Evolutionary conservation across 1,140 invertebrate species (phyloP), one percentile per base, ranked within the genome.

Genomic region (Listronotus oregonensis): DNA sequence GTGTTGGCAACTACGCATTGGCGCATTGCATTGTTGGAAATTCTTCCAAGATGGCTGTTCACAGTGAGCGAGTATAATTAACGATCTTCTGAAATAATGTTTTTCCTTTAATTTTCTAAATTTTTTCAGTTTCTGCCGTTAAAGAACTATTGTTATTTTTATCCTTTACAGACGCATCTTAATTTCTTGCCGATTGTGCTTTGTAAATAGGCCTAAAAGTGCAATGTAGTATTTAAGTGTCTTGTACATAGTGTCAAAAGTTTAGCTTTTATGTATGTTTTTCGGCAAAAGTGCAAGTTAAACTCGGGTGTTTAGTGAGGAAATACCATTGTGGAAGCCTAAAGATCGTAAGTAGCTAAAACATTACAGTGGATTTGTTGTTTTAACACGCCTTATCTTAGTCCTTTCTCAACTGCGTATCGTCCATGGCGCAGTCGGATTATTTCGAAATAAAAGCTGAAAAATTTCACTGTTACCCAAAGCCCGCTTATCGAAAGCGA

Each of bases 191-290:
- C 32, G 21, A 43, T 64, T 64, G 51, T 64, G 61, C 31, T 39
- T 27, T 42, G 21, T 54, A 17, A n/a, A 31, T 18, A 44, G 49
- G 47, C 40, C 37, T 47, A 40, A 55, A 69, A 62, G 67, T 66
- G 67, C 67, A 66, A 71, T 71, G 63, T 68, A 68, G 59, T 43
- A 68, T 63, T 54, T 54, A 39, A 64, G 66, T 71, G 58, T 60
- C 17, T 27, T 27, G 21, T 52, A 59, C 52, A 52, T 51, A 59
- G 56, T 49, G 61, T 42, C 31, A 56, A 62, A 27, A 68, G 51
- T 57, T 68, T 58, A 51, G 46, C 49, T 44, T 47, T 60, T 52
- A 17, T 50, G 50, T 42, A 67, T 55, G 65, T 55, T 56, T 27
- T 67, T 67, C 47, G 43, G 47, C 47, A 37, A 50, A 50, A 50